Evolutionary conservation across 2,888 invertebrate genomes (phyloP), one percentile per base, ranked within the genome.

Genomic region (Rhyacophila evoluta): DNA sequence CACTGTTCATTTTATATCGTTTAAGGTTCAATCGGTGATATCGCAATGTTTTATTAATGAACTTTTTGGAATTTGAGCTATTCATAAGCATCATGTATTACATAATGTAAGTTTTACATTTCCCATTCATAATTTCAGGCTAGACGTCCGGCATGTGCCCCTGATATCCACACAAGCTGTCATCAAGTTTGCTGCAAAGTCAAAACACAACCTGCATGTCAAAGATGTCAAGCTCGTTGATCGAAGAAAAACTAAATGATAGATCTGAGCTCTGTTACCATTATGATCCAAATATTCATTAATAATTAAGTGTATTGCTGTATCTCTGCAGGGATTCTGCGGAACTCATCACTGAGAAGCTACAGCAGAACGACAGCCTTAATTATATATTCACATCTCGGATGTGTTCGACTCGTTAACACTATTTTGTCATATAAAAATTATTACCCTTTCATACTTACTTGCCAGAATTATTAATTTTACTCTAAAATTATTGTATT

Each of bases 161-260:
- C 93, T 94, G 84, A 94, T 96, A 41, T 94, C 95, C 2, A 94
- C 94, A 1, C 95, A 95, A 84, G 94, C 95, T 11, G 92, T 96
- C 38, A 95, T 95, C 84, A 95, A 95, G 84, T 96, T 95, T 85
- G 95, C 95, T 1, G 95, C 94, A 81, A 94, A 94, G 84, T 94
- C 94, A 81, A 93, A 93, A 84, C 94, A 94, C 86, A 93, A 95
- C 86, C 88, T 95, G 79, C 94, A 95, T 85, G 95, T 95, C 72
- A 92, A 94, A 83, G 95, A 95, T 83, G 93, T 95, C 5, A 95
- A 95, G 85, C 86, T 95, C 84, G 95, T 95, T 8, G 94, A 93
- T 85, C 85, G 89, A 74, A 85, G 92, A 85, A 89, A 89, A 84
- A 89, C 89, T 85, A 82, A 82, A 79, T 82, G 81, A 82, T 79